phyloP scores from a whole-genome alignment of 2,888 invertebrate genomes.

The Alloscopus bannaensis region DNA sequence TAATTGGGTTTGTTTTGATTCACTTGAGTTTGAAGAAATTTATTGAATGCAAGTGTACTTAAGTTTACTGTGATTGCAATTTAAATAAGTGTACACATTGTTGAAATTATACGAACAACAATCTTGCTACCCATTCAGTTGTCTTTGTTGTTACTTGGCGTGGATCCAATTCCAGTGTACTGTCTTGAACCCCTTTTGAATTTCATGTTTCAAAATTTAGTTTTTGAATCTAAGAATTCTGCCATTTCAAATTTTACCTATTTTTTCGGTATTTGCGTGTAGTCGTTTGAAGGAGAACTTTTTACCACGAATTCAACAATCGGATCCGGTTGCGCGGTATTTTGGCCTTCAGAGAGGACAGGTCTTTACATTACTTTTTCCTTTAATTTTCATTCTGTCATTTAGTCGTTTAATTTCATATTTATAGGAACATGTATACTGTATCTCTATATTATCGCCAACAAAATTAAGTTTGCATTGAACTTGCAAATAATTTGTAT shows the following conservation, averaged over 20 bases:
- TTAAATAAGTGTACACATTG: too few relatives aligned
- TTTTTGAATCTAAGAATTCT: too few relatives aligned
- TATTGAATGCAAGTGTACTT: too few relatives aligned
- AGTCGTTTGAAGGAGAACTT: conserved; percentile 78
- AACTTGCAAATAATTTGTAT: not conserved
- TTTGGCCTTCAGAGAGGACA: conserved; percentile 76
- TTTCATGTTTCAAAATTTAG: too few relatives aligned
- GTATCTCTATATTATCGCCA: not conserved
- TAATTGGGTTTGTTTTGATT: too few relatives aligned
- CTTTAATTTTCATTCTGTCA: not conserved
- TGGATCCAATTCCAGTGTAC: too few relatives aligned
- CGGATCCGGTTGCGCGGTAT: conserved; percentile 79
- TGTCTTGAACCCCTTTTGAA: too few relatives aligned
- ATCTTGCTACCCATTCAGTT: too few relatives aligned
- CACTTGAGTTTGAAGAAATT: too few relatives aligned
- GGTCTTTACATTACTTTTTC: conserved; percentile 47
- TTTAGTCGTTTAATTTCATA: conserved; percentile 9
- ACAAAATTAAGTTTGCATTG: conserved; percentile 9
- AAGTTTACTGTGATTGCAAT: too few relatives aligned
- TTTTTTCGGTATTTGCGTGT: conserved; percentile 17
- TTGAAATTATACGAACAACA: too few relatives aligned
- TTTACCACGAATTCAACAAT: conserved; percentile 79
- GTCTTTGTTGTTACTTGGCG: too few relatives aligned
- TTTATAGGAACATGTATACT: not conserved
- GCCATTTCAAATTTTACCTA: not conserved